phyloP scores from a whole-genome alignment of 2,888 invertebrate genomes.

The Machimus rusticus region DNA sequence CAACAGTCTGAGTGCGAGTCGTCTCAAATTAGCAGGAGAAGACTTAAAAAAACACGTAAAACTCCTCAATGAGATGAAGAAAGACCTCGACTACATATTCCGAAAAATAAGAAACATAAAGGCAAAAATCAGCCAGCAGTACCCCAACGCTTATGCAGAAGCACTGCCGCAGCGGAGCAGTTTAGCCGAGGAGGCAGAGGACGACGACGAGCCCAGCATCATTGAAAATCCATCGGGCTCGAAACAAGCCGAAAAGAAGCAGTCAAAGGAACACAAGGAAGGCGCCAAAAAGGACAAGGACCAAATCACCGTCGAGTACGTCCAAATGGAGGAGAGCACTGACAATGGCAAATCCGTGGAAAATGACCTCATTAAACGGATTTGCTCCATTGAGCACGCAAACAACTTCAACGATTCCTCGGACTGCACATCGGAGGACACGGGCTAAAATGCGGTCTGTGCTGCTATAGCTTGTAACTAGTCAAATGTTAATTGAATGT shows the following conservation, averaged over 20 bases:
- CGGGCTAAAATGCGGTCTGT: constrained; percentile 57
- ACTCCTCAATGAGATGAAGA: constrained; percentile 87
- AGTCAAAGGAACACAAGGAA: constrained; percentile 36
- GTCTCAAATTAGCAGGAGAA: constrained; percentile 82
- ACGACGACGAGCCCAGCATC: constrained; percentile 61
- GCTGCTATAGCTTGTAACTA: not conserved
- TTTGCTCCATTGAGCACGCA: constrained; percentile 70
- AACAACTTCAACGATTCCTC: constrained; percentile 72
- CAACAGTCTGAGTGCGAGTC: constrained; percentile 88
- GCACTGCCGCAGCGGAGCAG: constrained; percentile 65
- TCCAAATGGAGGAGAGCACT: constrained; percentile 62
- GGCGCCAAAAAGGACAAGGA: constrained; percentile 51
- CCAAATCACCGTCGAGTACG: constrained; percentile 59
- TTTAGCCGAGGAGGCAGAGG: constrained; percentile 64
- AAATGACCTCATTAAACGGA: constrained; percentile 60
- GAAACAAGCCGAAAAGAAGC: not conserved
- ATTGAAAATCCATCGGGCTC: constrained; percentile 49
- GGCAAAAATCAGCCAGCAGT: constrained; percentile 77
- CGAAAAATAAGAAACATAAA: constrained; percentile 87
- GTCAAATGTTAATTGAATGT: not conserved
- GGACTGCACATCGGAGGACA: constrained; percentile 70
- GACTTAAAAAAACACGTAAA: constrained; percentile 93
- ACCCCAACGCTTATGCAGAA: constrained; percentile 72
- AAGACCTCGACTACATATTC: constrained; percentile 93
- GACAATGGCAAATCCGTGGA: constrained; percentile 62